Conservation (phyloP, 2,888 invertebrate genomes). For the Andrena bicolor region DNA sequence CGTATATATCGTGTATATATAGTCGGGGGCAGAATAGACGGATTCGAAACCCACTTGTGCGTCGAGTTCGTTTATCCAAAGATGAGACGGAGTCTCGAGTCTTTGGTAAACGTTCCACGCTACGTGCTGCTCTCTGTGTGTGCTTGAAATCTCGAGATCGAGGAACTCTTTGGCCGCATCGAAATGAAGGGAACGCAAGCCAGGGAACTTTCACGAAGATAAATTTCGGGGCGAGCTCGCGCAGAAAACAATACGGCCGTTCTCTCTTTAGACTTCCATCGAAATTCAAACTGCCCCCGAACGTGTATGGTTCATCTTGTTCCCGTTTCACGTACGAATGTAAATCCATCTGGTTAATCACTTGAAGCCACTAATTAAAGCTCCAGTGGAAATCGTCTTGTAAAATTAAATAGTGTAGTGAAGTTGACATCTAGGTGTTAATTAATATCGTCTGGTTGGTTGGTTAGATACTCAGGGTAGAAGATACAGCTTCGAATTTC, state of each 20-base stretch:
- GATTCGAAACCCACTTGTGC: constrained; percentile 48
- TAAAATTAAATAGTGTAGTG: too few species aligned
- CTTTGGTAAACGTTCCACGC: constrained; percentile 55
- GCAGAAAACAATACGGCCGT: constrained; percentile 36
- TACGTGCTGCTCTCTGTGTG: constrained; percentile 41
- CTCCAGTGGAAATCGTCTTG: too few species aligned
- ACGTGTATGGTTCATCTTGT: neutral
- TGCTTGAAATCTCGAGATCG: constrained; percentile 50
- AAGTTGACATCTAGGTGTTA: too few species aligned
- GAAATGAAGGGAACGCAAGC: constrained; percentile 38
- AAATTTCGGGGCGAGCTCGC: constrained; percentile 32
- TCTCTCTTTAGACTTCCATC: neutral
- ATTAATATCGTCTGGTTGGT: too few species aligned
- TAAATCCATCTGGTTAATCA: constrained; percentile 5
- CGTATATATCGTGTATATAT: constrained; percentile 5
- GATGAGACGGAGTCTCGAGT: constrained; percentile 54
- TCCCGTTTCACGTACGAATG: neutral
- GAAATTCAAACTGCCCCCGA: neutral
- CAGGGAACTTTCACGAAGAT: constrained; percentile 50
- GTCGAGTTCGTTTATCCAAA: constrained; percentile 59
- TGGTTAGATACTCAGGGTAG: neutral
- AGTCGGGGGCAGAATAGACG: constrained; percentile 21
- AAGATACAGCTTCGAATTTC: constrained; percentile 10
- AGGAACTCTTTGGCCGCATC: constrained; percentile 37
- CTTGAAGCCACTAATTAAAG: too few species aligned